Evolutionary conservation across 2,113 vertebrate genomes (phyloP).

Genomic region (Camarhynchus parvulus): DNA sequence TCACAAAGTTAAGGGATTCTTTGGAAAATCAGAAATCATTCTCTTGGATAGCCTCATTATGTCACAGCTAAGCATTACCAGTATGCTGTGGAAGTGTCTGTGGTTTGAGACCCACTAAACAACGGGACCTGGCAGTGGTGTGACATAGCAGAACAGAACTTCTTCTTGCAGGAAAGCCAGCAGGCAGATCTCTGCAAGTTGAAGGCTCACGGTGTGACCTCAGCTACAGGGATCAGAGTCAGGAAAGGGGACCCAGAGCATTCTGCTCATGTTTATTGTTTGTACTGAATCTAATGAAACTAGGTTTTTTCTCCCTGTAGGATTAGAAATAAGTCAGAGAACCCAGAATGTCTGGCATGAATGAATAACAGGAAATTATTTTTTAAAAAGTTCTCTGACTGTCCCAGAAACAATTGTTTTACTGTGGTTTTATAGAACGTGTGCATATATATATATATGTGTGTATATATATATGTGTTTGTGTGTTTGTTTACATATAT

Average conservation of each 20-base stretch:
- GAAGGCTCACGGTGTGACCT: background rate
- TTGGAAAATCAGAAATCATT: background rate
- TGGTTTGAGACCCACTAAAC: rapidly evolving
- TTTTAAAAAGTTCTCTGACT: too few species aligned
- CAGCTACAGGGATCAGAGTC: background rate
- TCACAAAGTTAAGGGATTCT: background rate
- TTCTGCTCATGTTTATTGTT: background rate
- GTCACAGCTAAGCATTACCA: too few species aligned
- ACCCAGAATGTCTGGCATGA: background rate
- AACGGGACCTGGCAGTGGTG: background rate
- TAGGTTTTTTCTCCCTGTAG: background rate
- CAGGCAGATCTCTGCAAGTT: background rate
- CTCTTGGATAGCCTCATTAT: background rate
- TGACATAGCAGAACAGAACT: background rate
- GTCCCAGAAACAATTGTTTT: background rate
- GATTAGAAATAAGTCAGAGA: background rate
- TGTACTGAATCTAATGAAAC: background rate
- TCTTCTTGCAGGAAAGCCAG: background rate
- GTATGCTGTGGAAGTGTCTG: too few species aligned
- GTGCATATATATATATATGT: rapidly evolving
- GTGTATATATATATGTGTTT: rapidly evolving
- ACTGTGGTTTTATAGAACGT: background rate
- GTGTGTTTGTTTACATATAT: background rate
- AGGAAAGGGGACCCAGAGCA: background rate
- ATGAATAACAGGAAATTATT: background rate